These are phyloP conservation scores for Cryptoprocta ferox DNA, from an alignment of 2,797 vertebrate genomes.

Conservation along the genomic window DNA sequence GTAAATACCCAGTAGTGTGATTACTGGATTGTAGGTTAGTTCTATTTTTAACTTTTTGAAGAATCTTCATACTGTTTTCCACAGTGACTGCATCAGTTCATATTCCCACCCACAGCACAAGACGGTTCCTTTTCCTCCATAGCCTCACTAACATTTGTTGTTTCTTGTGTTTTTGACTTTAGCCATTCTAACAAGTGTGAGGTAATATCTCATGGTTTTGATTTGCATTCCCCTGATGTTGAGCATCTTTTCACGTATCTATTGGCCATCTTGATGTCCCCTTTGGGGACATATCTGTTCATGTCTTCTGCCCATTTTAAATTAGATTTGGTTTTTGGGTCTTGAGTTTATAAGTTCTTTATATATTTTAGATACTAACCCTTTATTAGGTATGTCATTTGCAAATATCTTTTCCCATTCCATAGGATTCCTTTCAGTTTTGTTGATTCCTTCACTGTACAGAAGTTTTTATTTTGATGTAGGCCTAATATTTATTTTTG, in stretches of 20 bases:
- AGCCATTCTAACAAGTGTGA: neutral
- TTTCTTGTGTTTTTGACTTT: neutral
- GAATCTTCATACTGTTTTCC: neutral
- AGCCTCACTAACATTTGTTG: neutral
- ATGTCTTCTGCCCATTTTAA: neutral
- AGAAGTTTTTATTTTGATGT: neutral
- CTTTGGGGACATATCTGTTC: neutral
- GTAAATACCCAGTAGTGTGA: neutral
- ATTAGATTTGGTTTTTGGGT: neutral
- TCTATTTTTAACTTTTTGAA: neutral
- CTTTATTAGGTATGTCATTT: neutral
- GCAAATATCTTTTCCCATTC: neutral
- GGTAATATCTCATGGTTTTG: neutral
- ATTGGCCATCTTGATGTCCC: neutral
- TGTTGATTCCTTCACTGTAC: neutral
- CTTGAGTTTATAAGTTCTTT: neutral
- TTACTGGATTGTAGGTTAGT: neutral
- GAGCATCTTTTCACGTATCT: neutral
- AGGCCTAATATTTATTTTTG: neutral
- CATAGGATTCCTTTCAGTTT: neutral
- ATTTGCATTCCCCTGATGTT: neutral
- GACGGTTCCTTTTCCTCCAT: neutral
- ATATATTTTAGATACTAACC: neutral
- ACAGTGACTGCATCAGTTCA: neutral
- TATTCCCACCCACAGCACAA: neutral